Evolutionary conservation across 1,140 invertebrate species (phyloP).

Genomic region (Drosophila sproati): DNA sequence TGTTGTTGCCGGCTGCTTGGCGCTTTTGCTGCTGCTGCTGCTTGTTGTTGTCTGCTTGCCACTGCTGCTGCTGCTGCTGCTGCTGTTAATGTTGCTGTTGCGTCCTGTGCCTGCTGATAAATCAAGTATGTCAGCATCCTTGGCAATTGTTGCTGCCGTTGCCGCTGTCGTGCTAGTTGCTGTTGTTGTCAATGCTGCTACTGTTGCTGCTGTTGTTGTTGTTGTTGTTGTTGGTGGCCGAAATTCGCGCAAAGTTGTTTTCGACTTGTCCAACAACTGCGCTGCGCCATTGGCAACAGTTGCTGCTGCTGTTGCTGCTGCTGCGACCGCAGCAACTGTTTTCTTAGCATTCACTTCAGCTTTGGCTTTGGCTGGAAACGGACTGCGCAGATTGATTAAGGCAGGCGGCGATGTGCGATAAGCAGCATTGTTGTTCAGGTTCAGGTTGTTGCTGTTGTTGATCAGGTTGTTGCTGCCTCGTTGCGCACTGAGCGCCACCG

Average conservation of each 20-base stretch:
- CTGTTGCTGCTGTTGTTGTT: conserved; percentile 7
- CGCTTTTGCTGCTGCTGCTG: conserved; percentile 7
- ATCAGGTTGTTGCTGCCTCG: conserved; percentile 15
- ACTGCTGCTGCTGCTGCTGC: conserved; percentile 26
- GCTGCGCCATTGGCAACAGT: conserved; percentile 56
- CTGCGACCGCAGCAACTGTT: conserved; percentile 22
- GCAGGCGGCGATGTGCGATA: conserved; percentile 80
- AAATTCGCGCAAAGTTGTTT: conserved; percentile 79
- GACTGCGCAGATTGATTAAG: conserved; percentile 74
- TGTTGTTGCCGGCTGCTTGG: conserved; percentile 9
- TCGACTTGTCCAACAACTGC: conserved; percentile 52
- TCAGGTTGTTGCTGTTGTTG: conserved; percentile 26
- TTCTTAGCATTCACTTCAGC: conserved; percentile 60
- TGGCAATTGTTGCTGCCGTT: conserved; percentile 29
- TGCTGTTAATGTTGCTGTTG: conserved; percentile 28
- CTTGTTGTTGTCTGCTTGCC: conserved; percentile 18
- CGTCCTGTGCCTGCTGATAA: conserved; percentile 57
- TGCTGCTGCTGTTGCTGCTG: conserved; percentile 9
- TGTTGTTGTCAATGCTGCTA: too few species aligned
- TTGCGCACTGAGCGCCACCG: conserved; percentile 52
- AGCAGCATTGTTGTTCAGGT: conserved; percentile 44
- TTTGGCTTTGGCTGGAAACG: conserved; percentile 59
- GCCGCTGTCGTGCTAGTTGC: neutral
- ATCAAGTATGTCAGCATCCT: conserved; percentile 80
- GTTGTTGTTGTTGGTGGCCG: conserved; percentile 44